A percentile compares a stretch with the other conserved stretches of the same genome.
Conservation (phyloP, 2,113 vertebrate species). For the Laterallus jamaicensis region DNA sequence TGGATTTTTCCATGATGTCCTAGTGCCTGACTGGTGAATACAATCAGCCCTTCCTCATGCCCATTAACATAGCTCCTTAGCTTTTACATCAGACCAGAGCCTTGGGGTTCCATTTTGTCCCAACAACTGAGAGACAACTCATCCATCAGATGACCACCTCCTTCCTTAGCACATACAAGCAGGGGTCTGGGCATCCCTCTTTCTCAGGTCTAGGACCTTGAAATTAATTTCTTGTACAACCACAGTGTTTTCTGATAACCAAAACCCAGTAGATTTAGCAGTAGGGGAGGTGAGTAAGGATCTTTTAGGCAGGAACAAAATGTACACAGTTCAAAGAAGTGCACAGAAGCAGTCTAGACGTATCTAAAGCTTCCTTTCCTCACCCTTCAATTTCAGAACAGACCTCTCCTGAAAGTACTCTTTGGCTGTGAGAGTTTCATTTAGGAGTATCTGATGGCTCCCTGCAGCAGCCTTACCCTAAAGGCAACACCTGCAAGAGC, state of each 20-base stretch:
- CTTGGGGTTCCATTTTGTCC: background rate
- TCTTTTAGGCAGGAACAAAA: background rate
- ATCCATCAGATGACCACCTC: background rate
- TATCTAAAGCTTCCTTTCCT: background rate
- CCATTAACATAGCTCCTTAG: background rate
- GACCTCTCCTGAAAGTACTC: background rate
- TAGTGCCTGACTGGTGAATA: conserved; percentile 35
- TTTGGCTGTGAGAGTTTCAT: conserved; percentile 41
- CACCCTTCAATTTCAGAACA: conserved; percentile 29
- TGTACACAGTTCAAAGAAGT: background rate
- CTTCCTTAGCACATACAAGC: background rate
- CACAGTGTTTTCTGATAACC: background rate
- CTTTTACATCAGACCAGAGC: background rate
- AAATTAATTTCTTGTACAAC: background rate
- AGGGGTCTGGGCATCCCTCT: background rate
- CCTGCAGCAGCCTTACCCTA: conserved; percentile 47
- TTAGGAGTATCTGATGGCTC: conserved; percentile 23
- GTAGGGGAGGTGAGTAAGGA: background rate
- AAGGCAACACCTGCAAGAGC: conserved; percentile 48
- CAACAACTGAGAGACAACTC: background rate
- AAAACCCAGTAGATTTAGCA: background rate
- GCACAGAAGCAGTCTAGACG: background rate
- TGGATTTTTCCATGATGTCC: background rate
- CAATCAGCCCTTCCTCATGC: conserved; percentile 13
- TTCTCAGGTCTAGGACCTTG: background rate